These are phyloP conservation scores for Troglohyphantes excavatus DNA, from an alignment of 2,888 invertebrate genomes.

Conservation along the genomic window DNA sequence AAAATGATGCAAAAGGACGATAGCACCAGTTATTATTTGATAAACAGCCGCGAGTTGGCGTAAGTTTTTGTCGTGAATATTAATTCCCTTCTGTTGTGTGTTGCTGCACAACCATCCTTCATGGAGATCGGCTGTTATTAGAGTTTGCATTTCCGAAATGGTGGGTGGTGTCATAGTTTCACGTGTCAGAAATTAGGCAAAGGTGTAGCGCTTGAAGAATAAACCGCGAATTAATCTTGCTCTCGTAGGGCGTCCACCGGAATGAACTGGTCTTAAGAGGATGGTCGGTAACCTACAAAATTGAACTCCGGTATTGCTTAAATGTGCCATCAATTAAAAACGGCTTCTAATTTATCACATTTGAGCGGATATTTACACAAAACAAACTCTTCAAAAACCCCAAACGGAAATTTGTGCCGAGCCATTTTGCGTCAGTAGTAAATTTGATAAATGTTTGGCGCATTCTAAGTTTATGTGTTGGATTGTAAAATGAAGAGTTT, in stretches of 20 bases:
- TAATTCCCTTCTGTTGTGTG: neutral
- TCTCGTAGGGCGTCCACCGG: neutral
- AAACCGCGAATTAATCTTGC: neutral
- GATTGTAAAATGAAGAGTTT: too few relatives aligned
- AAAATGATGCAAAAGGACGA: neutral
- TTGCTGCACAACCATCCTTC: neutral
- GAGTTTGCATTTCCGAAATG: neutral
- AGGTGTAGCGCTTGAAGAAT: neutral
- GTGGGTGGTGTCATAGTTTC: constrained; percentile 1
- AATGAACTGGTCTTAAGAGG: neutral
- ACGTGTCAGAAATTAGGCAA: constrained; percentile 2
- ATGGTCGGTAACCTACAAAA: neutral
- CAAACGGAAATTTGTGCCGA: neutral
- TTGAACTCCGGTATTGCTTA: neutral
- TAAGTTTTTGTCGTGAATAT: neutral
- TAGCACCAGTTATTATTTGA: constrained; percentile 4
- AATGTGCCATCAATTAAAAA: constrained; percentile 1
- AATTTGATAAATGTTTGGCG: neutral
- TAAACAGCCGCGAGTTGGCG: neutral
- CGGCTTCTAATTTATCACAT: neutral
- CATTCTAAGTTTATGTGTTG: too few relatives aligned
- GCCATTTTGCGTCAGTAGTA: neutral
- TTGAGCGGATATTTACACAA: neutral
- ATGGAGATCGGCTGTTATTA: neutral
- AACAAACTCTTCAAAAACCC: neutral